Evolutionary conservation across 2,113 vertebrate genomes (phyloP).

Genomic region (Benitochromis conjunctus): DNA sequence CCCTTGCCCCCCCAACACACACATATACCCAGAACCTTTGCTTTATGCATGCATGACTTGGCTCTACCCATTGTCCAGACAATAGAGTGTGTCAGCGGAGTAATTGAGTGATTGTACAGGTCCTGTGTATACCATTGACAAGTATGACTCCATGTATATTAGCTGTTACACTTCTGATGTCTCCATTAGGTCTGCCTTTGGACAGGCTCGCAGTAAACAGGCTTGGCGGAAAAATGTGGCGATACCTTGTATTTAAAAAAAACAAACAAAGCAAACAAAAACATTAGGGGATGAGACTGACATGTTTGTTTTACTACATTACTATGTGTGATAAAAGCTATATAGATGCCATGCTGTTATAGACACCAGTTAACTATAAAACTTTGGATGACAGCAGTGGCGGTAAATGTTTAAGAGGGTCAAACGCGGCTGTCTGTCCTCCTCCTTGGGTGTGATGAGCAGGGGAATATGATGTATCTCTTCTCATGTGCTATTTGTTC

Average conservation of each 20-base stretch:
- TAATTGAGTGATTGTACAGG: conserved; percentile 30
- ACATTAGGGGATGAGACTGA: not conserved
- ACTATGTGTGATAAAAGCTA: not conserved
- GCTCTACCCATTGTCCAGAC: conserved; percentile 43
- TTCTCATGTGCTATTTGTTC: conserved; percentile 15
- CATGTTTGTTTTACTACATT: not conserved
- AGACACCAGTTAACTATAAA: not conserved
- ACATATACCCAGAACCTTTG: conserved; percentile 21
- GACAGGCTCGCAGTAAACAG: not conserved
- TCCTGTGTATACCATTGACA: not conserved
- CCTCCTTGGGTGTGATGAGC: conserved; percentile 23
- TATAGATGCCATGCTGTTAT: not conserved
- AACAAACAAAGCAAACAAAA: not conserved
- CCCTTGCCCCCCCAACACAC: not conserved
- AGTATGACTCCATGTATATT: conserved; percentile 1
- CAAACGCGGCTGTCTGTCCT: conserved; percentile 14
- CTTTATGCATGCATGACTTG: conserved; percentile 63
- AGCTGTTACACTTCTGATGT: conserved; percentile 1
- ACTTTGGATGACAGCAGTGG: conserved; percentile 21
- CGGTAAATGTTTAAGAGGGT: conserved; percentile 62
- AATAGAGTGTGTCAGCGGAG: conserved; percentile 37
- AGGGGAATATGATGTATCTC: not conserved
- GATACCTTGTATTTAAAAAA: not conserved
- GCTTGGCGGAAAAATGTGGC: not conserved
- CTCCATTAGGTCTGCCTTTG: conserved; percentile 1